Percentiles rank a stretch among this genome's conserved stretches.
These are phyloP conservation scores for Ennomos fuscantarius DNA, from an alignment of 2,888 invertebrate species.

Conservation along the genomic window DNA sequence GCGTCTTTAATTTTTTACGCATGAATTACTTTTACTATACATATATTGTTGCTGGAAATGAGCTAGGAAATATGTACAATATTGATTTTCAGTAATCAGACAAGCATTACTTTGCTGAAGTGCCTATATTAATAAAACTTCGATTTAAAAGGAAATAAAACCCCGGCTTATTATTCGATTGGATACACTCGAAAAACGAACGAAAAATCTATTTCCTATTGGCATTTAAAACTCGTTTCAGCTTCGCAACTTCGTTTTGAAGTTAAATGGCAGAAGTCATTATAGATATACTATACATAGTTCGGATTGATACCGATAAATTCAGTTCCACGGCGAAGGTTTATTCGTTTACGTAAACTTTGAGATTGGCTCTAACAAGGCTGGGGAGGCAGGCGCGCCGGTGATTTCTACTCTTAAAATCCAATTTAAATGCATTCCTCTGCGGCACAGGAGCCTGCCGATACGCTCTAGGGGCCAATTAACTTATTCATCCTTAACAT, in stretches of 20 bases:
- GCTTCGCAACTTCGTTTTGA: slow-evolving; percentile 29
- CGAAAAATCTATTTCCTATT: slow-evolving; percentile 21
- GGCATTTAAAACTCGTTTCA: slow-evolving; percentile 30
- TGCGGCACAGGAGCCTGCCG: slow-evolving; percentile 80
- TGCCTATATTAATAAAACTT: neutral
- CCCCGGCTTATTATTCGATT: slow-evolving; percentile 8
- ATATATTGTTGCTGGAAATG: too few relatives aligned
- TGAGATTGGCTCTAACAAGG: slow-evolving; percentile 84
- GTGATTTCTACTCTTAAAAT: slow-evolving; percentile 85
- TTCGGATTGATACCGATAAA: slow-evolving; percentile 75
- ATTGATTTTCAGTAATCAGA: too few relatives aligned
- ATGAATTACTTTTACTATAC: too few relatives aligned
- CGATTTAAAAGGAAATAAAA: slow-evolving; percentile 2
- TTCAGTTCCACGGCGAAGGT: slow-evolving; percentile 72
- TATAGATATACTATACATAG: slow-evolving; percentile 37
- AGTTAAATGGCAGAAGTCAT: slow-evolving; percentile 37
- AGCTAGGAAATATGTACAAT: too few relatives aligned
- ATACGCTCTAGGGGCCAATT: slow-evolving; percentile 83
- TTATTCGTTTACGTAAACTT: slow-evolving; percentile 85
- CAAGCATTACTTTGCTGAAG: too few relatives aligned
- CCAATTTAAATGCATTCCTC: slow-evolving; percentile 86
- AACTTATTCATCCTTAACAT: slow-evolving; percentile 85
- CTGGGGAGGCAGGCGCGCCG: slow-evolving; percentile 73
- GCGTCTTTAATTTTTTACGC: too few relatives aligned
- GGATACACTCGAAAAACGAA: slow-evolving; percentile 22